Evolutionary conservation across 2,113 vertebrate species (phyloP), one percentile per base, ranked within the genome.

Genomic region (Arenaria interpres): DNA sequence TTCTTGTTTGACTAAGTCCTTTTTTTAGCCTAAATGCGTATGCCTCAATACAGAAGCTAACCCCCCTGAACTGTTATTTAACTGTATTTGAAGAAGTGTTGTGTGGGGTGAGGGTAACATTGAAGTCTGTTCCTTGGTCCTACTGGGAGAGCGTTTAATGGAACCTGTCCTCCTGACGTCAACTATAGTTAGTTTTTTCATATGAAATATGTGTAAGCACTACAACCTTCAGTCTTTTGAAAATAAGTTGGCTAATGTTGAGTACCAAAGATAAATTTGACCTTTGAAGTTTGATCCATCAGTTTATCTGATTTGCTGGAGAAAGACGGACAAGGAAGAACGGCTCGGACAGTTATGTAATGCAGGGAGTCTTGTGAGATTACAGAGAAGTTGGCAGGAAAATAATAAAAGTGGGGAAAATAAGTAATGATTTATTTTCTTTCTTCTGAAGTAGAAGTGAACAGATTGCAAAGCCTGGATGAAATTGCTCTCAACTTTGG

Each of bases 331-430:
- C 46, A 71, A 71, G 30, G 30, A 80, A 78, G 37, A 89, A 71
- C 66, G 33, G 10, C 56, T 90, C 66, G 32, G 33, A 9, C n/a
- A 22, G 41, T 77, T 88, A 62, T 3, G 45, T 86, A 92, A 59
- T 50, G 50, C 15, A 57, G 41, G 45, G 35, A 64, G 12, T 53
- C 54, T 60, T 59, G 25, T 8, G 27, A 89, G 50, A 63, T 89
- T 80, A 84, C 24, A 63, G 60, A 67, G 37, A 37, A 32, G 51
- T 33, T 67, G 60, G 57, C 59, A 84, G 72, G 37, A 73, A 90
- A 95, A 90, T 82, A 93, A 72, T 88, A 80, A 59, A 92, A 92
- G 28, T 54, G 68, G 32, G 71, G 43, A 46, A 82, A 89, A 87
- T 66, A 81, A 71, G 59, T 75, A 21, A 89, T 60, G n/a, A 74